phyloP scores from a whole-genome alignment of 2,888 invertebrate species.

The Drosophila neotestacea region DNA sequence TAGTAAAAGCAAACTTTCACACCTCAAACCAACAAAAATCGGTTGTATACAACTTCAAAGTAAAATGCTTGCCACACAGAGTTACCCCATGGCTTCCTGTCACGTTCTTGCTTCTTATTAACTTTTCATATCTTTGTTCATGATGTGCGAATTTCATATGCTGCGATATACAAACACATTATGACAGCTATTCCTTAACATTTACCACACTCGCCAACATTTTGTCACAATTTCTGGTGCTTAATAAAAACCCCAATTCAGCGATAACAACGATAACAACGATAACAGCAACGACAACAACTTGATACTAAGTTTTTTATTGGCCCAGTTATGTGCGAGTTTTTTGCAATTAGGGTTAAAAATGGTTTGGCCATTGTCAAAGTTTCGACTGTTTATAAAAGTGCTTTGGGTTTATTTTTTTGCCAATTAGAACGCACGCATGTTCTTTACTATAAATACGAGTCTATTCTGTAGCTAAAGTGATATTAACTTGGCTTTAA shows the following conservation, averaged over 20 bases:
- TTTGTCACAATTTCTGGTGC: constrained; percentile 56
- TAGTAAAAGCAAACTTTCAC: constrained; percentile 30
- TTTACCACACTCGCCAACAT: constrained; percentile 26
- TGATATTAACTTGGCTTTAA: not conserved
- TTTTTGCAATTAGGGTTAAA: constrained; percentile 56
- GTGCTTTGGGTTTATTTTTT: constrained; percentile 18
- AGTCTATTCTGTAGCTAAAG: not conserved
- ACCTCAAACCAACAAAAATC: constrained; percentile 35
- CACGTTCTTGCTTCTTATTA: constrained; percentile 70
- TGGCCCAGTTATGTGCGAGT: constrained; percentile 31
- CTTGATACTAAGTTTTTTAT: constrained; percentile 32
- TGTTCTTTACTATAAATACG: not conserved
- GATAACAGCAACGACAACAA: constrained; percentile 16
- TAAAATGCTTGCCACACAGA: constrained; percentile 42
- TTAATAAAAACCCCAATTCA: constrained; percentile 32
- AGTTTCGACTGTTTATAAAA: constrained; percentile 42
- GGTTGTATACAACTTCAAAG: constrained; percentile 34
- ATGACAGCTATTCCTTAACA: constrained; percentile 26
- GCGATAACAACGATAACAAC: constrained; percentile 13
- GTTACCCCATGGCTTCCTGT: constrained; percentile 47
- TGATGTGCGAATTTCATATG: constrained; percentile 68
- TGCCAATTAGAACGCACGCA: constrained; percentile 30
- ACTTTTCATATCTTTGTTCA: constrained; percentile 68
- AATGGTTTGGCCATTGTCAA: constrained; percentile 26
- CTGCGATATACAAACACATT: constrained; percentile 43